Conservation (phyloP, 2,888 invertebrate genomes). For the Ormia ochracea region DNA sequence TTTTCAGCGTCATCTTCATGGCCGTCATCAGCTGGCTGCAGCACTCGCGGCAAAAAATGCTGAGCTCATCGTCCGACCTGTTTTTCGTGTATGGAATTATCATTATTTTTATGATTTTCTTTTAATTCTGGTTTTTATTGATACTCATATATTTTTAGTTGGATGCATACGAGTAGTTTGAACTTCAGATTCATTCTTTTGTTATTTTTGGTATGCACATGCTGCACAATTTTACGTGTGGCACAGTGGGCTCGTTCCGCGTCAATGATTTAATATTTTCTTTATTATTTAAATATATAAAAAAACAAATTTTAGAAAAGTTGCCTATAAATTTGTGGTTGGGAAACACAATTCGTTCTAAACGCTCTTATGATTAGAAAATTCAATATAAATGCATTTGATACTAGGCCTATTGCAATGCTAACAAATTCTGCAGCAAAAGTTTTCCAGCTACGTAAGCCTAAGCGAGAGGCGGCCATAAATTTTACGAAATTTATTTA, state of each 20-base stretch:
- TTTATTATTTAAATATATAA: too few relatives aligned
- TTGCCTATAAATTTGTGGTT: too few relatives aligned
- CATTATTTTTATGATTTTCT: conserved; percentile 27
- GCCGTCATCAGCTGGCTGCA: conserved; percentile 23
- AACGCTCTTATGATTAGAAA: too few relatives aligned
- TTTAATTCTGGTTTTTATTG: conserved; percentile 44
- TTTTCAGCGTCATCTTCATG: conserved; percentile 29
- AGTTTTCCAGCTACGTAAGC: too few relatives aligned
- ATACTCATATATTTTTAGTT: conserved; percentile 15
- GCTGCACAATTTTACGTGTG: not conserved
- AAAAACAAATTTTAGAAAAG: too few relatives aligned
- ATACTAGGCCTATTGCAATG: too few relatives aligned
- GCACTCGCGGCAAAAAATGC: not conserved
- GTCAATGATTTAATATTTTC: too few relatives aligned
- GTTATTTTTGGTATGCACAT: not conserved
- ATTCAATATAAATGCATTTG: too few relatives aligned
- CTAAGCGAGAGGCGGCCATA: too few relatives aligned
- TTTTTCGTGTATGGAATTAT: conserved; percentile 18
- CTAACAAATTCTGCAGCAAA: too few relatives aligned
- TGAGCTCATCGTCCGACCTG: conserved; percentile 28
- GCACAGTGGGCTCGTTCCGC: not conserved
- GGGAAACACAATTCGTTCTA: too few relatives aligned
- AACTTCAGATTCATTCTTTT: not conserved
- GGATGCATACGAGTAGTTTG: not conserved
- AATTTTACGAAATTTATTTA: too few relatives aligned